Percentiles rank a stretch among this genome's conserved stretches.
Conservation (phyloP, 1,140 invertebrate genomes). For the Sipha flava region DNA sequence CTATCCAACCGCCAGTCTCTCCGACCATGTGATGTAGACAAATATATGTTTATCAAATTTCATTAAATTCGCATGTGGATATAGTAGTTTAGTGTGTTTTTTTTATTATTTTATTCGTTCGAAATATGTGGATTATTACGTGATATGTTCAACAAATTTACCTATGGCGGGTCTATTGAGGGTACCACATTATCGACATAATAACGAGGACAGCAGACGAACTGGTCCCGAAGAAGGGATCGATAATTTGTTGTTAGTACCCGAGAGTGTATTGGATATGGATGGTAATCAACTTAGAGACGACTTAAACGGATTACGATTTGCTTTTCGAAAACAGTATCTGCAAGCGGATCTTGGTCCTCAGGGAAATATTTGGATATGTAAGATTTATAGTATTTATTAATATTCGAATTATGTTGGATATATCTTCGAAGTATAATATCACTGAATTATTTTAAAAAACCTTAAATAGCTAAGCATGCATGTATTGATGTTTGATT, state of each 20-base stretch:
- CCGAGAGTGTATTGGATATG: slow-evolving; percentile 53
- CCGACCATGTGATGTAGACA: background rate
- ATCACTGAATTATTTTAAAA: no score
- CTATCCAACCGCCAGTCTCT: background rate
- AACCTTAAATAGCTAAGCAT: no score
- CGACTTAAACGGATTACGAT: slow-evolving; percentile 49
- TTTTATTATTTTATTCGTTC: background rate
- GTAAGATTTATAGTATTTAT: slow-evolving; percentile 44
- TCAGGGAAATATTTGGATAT: slow-evolving; percentile 55
- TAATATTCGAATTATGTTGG: no score
- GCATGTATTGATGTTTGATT: no score
- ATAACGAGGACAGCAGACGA: background rate
- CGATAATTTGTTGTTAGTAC: slow-evolving; percentile 53
- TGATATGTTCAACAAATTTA: background rate
- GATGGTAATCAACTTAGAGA: slow-evolving; percentile 50
- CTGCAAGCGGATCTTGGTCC: slow-evolving; percentile 45
- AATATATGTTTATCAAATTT: background rate
- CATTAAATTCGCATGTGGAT: background rate
- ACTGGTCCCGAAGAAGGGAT: slow-evolving; percentile 47
- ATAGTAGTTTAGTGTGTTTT: background rate
- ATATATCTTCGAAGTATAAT: no score
- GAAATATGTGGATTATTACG: background rate
- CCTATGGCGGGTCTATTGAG: slow-evolving; percentile 43
- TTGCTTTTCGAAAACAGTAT: slow-evolving; percentile 51
- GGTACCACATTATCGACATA: slow-evolving; percentile 42